Evolutionary conservation across 2,113 vertebrate species (phyloP), one percentile per base, ranked within the genome.

Genomic region (Hirundichthys speculiger): DNA sequence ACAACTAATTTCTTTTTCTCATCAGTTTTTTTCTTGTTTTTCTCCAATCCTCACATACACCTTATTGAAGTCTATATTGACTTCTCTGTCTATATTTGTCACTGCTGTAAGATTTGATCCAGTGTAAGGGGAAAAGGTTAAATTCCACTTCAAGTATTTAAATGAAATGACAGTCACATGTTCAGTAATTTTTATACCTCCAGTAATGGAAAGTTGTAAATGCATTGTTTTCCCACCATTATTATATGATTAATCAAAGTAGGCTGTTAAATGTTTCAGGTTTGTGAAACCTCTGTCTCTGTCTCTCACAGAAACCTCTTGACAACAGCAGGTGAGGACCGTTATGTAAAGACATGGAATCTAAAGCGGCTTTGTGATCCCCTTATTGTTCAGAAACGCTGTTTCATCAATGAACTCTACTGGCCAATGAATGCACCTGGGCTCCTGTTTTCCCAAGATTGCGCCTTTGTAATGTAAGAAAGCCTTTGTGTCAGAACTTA

Each of bases 311-410:
- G 96, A 70, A 73, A 94, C 74, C 92, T 99, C 82, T 67, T 99
- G 86, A 94, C 91, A 70, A 96, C 97, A 0, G 93, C 94, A 0
- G 95, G 96, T 20, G 96, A 93, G 0, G 98, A 99, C 60, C 95
- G 97, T 30, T 93, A 92, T 68, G 86, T 96, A 79, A 99, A 98
- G 88, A 94, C 95, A 56, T 99, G 98, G 97, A 95, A 99, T 39
- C 81, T 99, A 77, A 92, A 92, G 19, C 91, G 94, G 59, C 92
- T 91, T 24, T 89, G 92, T 0, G 82, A 93, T 46, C 96, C 96
- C 30, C 69, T 96, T 81, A 94, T 91, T 20, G 88, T 90, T 53
- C 91, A 95, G 76, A 98, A 94, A 85, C 93, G 96, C 13, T 93
- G 91, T 74, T 85, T 98, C 77, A 92, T 92, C 91, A 97, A 94